phyloP scores from a whole-genome alignment of 2,113 vertebrate genomes.

The Asarcornis scutulata region DNA sequence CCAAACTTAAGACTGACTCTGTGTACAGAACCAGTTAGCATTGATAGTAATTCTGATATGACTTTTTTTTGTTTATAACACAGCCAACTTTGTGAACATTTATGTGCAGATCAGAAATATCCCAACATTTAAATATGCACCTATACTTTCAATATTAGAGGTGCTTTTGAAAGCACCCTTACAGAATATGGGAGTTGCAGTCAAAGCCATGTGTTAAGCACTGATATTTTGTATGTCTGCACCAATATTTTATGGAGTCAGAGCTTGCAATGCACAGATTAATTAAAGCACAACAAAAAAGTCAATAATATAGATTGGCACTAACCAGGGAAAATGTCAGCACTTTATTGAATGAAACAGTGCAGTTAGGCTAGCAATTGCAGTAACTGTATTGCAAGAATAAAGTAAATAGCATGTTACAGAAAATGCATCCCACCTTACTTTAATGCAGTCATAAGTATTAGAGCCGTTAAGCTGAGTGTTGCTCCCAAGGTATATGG shows the following conservation, averaged over 20 bases:
- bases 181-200: neutral
- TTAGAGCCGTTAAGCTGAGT: neutral
- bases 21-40: neutral
- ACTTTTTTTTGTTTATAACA: neutral
- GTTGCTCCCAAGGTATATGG: neutral
- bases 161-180: neutral
- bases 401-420: neutral
- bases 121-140: neutral
- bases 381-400: neutral
- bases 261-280: neutral
- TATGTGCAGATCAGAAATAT: neutral
- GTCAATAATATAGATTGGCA: neutral
- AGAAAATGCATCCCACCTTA: neutral
- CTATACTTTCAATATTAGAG: neutral
- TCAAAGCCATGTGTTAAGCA: neutral
- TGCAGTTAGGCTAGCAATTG: neutral
- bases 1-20: neutral
- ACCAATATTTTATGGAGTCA: neutral
- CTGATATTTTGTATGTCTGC: neutral
- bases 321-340: neutral
- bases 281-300: conserved; percentile 24
- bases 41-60: neutral
- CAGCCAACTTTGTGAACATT: neutral
- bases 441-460: neutral
- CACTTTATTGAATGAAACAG: neutral